Evolutionary conservation across 2,888 invertebrate species (phyloP).

Genomic region (Aleiodes leptofemur): DNA sequence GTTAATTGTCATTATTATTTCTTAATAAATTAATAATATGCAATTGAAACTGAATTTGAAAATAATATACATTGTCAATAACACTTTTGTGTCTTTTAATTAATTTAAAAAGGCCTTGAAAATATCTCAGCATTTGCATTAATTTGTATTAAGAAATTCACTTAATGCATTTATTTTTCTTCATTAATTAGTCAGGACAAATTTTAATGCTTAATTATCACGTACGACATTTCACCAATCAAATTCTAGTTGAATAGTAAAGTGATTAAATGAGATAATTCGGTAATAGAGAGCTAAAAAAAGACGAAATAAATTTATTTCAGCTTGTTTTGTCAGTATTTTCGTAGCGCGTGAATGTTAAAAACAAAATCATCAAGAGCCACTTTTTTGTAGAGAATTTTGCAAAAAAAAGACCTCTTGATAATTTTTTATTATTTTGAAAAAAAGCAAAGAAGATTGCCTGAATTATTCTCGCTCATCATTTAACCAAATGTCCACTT

Average conservation of each 20-base stretch:
- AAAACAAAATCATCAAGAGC: too few relatives aligned
- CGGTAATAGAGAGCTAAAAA: too few relatives aligned
- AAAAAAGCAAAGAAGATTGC: too few relatives aligned
- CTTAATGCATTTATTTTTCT: not conserved
- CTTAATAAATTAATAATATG: conserved; percentile 24
- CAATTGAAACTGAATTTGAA: not conserved
- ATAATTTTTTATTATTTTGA: too few relatives aligned
- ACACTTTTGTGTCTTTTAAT: conserved; percentile 3
- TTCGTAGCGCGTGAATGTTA: too few relatives aligned
- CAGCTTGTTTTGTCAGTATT: too few relatives aligned
- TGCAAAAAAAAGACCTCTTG: too few relatives aligned
- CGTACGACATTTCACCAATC: conserved; percentile 10
- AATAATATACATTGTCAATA: conserved; percentile 19
- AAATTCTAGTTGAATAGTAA: not conserved
- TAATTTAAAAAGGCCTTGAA: conserved; percentile 31
- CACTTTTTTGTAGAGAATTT: too few relatives aligned
- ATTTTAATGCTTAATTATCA: conserved; percentile 20
- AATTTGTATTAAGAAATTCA: conserved; percentile 7
- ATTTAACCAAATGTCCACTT: too few relatives aligned
- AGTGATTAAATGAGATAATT: too few relatives aligned
- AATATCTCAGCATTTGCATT: conserved; percentile 29
- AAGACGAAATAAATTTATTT: too few relatives aligned
- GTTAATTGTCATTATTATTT: conserved; percentile 18
- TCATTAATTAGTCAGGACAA: not conserved
- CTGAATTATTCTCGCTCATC: too few relatives aligned